These are phyloP conservation scores for Germaria angustata DNA, from an alignment of 2,888 invertebrate species.

Conservation along the genomic window DNA sequence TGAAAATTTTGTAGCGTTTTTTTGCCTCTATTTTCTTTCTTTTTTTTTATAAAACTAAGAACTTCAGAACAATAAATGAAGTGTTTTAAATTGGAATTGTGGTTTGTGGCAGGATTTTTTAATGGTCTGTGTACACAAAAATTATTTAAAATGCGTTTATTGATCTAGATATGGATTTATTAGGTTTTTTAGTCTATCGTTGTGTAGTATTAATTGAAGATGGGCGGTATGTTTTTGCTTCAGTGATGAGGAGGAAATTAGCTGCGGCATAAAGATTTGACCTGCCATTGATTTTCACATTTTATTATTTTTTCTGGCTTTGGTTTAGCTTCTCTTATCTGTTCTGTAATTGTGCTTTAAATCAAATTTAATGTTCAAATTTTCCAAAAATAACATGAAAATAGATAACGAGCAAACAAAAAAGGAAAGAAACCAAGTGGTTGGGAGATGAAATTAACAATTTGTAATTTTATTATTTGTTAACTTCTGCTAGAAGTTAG, in stretches of 20 bases:
- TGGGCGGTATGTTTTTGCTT: background rate
- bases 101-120: background rate
- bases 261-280: background rate
- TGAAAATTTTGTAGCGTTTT: background rate
- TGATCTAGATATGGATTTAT: slow-evolving; percentile 53
- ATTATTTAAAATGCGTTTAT: slow-evolving; percentile 60
- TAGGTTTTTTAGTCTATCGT: background rate
- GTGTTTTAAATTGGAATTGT: slow-evolving; percentile 47
- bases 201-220: slow-evolving; percentile 40
- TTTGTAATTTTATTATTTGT: slow-evolving; percentile 63
- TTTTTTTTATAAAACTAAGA: no score
- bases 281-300: slow-evolving; percentile 27
- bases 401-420: background rate
- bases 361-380: slow-evolving; percentile 1
- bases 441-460: slow-evolving; percentile 49
- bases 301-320: slow-evolving; percentile 11
- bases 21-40: no score
- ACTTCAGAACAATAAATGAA: no score
- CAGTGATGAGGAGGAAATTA: slow-evolving; percentile 9
- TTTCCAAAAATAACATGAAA: background rate
- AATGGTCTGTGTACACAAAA: slow-evolving; percentile 15
- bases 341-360: slow-evolving; percentile 8
- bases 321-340: background rate
- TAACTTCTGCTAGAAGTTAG: slow-evolving; percentile 61
- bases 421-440: background rate